These are phyloP conservation scores for Amphiprion clarkii DNA, from an alignment of 2,797 vertebrate species.

Conservation along the genomic window DNA sequence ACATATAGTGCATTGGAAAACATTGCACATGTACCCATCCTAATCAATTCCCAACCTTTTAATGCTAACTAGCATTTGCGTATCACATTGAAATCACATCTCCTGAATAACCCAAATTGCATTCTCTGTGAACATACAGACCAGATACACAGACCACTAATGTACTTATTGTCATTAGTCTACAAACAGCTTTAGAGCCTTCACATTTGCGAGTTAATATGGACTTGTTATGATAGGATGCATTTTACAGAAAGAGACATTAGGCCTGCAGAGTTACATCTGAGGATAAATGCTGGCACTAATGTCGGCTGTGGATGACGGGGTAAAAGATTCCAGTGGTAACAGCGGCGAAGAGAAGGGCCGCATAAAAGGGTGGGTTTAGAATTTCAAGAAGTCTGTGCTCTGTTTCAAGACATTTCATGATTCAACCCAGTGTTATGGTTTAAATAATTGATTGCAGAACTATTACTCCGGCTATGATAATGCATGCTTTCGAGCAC, in stretches of 20 bases:
- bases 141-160: neutral
- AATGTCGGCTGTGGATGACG: conserved; percentile 35
- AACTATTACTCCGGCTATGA: conserved; percentile 22
- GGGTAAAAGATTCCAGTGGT: conserved; percentile 52
- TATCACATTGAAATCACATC: conserved; percentile 1
- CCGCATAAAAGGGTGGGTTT: conserved; percentile 37
- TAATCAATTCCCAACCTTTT: neutral
- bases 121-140: neutral
- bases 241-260: conserved; percentile 13
- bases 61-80: neutral
- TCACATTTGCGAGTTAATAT: neutral
- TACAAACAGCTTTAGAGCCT: conserved; percentile 5
- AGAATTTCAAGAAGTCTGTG: conserved; percentile 37
- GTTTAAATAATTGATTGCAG: conserved; percentile 55
- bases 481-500: conserved; percentile 13
- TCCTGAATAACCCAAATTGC: neutral
- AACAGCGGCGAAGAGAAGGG: conserved; percentile 11
- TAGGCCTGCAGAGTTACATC: conserved; percentile 11
- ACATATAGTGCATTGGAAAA: neutral
- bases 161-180: neutral
- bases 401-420: conserved; percentile 30
- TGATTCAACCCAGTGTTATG: conserved; percentile 46
- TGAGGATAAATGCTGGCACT: conserved; percentile 17
- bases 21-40: neutral
- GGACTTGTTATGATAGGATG: conserved; percentile 27